phyloP scores from a whole-genome alignment of 2,113 vertebrate genomes.

The Oxygymnocypris stewartii region DNA sequence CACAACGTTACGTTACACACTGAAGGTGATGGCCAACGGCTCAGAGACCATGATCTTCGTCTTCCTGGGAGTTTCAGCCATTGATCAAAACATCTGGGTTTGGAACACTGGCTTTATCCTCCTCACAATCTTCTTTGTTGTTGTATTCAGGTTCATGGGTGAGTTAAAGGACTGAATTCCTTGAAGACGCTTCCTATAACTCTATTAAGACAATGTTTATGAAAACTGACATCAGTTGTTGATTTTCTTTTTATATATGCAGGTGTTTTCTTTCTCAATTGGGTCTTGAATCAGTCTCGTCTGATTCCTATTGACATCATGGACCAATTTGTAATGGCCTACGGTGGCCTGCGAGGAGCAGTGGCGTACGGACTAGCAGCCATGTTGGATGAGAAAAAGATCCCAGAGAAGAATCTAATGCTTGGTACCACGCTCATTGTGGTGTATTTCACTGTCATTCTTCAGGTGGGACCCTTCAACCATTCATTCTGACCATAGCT shows the following conservation, averaged over 20 bases:
- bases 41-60: slow-evolving; percentile 97
- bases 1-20: slow-evolving; percentile 82
- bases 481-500: neutral
- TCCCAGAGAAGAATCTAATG: slow-evolving; percentile 86
- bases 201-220: neutral
- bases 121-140: slow-evolving; percentile 88
- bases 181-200: neutral
- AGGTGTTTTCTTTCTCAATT: slow-evolving; percentile 90
- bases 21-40: slow-evolving; percentile 94
- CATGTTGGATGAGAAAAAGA: slow-evolving; percentile 75
- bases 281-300: slow-evolving; percentile 88
- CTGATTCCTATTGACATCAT: slow-evolving; percentile 87
- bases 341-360: slow-evolving; percentile 91
- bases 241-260: neutral
- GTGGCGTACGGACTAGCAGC: slow-evolving; percentile 90
- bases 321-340: slow-evolving; percentile 95
- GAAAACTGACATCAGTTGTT: neutral
- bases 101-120: slow-evolving; percentile 97
- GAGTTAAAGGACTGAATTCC: slow-evolving; percentile 59
- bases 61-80: slow-evolving; percentile 94
- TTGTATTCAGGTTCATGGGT: slow-evolving; percentile 91
- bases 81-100: slow-evolving; percentile 84
- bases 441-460: slow-evolving; percentile 94
- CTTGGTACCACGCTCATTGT: slow-evolving; percentile 92
- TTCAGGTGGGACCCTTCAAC: slow-evolving; percentile 80